Percentiles rank a stretch among this genome's conserved stretches.
Evolutionary conservation across 2,113 vertebrate genomes (phyloP).

Genomic region (Todiramphus chloris): DNA sequence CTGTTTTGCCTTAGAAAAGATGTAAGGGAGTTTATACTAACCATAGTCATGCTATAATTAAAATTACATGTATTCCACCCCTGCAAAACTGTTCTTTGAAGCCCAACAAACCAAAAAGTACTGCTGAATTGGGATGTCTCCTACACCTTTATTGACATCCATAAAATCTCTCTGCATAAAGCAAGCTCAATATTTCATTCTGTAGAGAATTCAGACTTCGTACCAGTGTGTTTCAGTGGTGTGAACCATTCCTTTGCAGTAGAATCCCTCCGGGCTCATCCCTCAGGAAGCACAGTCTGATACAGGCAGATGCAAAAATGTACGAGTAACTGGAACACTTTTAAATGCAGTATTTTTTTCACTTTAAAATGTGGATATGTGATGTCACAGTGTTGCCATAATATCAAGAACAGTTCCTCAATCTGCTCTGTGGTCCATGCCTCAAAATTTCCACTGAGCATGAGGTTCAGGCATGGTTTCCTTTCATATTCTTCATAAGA

Average conservation of each 20-base stretch:
- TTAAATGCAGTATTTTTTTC: neutral
- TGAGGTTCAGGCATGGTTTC: neutral
- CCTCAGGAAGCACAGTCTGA: neutral
- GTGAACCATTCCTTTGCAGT: neutral
- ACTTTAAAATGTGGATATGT: neutral
- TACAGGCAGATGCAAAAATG: neutral
- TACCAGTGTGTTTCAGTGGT: neutral
- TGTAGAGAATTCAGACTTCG: neutral
- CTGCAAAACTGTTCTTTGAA: neutral
- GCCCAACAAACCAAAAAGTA: neutral
- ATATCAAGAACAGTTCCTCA: conserved; percentile 16
- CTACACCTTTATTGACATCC: neutral
- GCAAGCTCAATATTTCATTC: neutral
- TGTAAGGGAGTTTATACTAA: neutral
- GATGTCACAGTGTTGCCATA: neutral
- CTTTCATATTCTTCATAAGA: neutral
- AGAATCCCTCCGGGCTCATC: neutral
- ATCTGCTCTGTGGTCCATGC: conserved; percentile 15
- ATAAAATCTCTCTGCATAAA: neutral
- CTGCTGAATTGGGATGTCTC: neutral
- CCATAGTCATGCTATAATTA: neutral
- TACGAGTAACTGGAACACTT: neutral
- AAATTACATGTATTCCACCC: neutral
- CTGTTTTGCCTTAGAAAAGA: neutral
- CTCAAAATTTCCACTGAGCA: conserved; percentile 41